Evolutionary conservation across 1,140 invertebrate genomes (phyloP).

Genomic region (Galleria mellonella): DNA sequence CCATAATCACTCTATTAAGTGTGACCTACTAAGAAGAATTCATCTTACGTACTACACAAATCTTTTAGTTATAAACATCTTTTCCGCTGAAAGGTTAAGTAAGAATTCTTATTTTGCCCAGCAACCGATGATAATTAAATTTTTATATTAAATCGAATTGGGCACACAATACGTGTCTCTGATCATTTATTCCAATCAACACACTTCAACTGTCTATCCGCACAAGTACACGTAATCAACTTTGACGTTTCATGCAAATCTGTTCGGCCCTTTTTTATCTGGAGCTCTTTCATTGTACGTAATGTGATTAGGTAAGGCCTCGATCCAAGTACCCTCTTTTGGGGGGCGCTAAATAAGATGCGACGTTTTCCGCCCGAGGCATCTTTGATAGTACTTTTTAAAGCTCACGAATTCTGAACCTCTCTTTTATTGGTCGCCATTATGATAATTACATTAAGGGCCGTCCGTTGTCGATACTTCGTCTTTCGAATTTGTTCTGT

Average conservation of each 20-base stretch:
- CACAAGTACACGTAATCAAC: constrained; percentile 44
- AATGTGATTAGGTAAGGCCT: constrained; percentile 62
- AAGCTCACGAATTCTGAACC: constrained; percentile 65
- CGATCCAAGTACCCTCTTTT: constrained; percentile 38
- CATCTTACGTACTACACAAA: no score
- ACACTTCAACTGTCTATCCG: constrained; percentile 19
- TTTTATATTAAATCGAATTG: neutral
- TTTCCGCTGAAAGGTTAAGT: neutral
- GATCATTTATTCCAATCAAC: constrained; percentile 24
- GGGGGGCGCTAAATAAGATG: constrained; percentile 66
- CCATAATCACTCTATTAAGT: no score
- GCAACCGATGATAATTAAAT: no score
- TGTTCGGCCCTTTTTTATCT: constrained; percentile 58
- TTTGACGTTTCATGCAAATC: constrained; percentile 67
- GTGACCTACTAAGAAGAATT: no score
- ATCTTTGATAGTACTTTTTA: constrained; percentile 71
- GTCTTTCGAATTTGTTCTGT: constrained; percentile 69
- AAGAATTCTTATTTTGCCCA: no score
- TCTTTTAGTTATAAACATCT: no score
- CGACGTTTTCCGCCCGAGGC: constrained; percentile 67
- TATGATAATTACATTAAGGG: constrained; percentile 71
- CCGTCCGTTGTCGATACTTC: constrained; percentile 61
- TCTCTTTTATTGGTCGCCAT: constrained; percentile 69
- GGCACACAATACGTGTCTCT: constrained; percentile 9
- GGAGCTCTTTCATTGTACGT: constrained; percentile 56